phyloP scores from a whole-genome alignment of 2,113 vertebrate genomes.

The Suncus etruscus region DNA sequence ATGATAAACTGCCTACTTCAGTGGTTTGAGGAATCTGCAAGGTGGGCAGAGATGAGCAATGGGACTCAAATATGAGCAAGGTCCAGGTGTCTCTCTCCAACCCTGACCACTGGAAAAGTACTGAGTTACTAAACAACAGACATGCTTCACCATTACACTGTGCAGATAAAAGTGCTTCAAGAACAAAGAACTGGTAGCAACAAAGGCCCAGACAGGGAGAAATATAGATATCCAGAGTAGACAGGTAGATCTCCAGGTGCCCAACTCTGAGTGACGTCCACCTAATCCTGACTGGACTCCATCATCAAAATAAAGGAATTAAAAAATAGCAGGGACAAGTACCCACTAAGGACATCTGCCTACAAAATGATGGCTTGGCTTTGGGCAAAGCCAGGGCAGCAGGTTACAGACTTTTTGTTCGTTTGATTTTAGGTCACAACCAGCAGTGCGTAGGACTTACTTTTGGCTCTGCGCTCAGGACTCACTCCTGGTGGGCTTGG shows the following conservation, averaged over 20 bases:
- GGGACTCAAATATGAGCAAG: not conserved
- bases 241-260: no score
- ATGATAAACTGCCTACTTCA: conserved; percentile 28
- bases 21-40: not conserved
- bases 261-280: not conserved
- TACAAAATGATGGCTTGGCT: not conserved
- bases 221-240: no score
- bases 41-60: not conserved
- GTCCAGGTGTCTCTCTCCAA: conserved; percentile 41
- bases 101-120: conserved; percentile 51
- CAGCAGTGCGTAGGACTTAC: no score
- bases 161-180: conserved; percentile 25
- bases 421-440: no score
- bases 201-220: not conserved
- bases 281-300: not conserved
- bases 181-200: not conserved
- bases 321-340: not conserved
- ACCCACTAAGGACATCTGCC: not conserved
- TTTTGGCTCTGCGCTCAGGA: no score
- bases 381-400: not conserved
- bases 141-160: conserved; percentile 5
- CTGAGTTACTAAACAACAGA: conserved; percentile 60
- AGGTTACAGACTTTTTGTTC: not conserved
- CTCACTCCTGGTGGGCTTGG: no score
- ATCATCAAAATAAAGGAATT: not conserved